These are phyloP conservation scores for Cryptocheilus praepositus DNA, from an alignment of 2,888 invertebrate genomes.

Conservation along the genomic window DNA sequence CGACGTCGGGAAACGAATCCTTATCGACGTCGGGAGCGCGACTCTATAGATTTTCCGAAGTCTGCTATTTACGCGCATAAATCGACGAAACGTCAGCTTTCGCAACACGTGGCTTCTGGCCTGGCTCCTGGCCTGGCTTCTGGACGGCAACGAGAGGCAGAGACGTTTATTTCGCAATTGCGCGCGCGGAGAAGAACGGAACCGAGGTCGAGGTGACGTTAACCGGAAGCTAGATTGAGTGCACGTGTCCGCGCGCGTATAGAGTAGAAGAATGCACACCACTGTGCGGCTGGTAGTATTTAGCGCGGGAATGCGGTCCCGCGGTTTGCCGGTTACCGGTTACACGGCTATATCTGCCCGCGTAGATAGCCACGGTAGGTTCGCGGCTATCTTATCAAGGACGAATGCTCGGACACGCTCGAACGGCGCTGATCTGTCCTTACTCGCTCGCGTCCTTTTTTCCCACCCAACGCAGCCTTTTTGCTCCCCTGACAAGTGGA, in stretches of 20 bases:
- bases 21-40: too few relatives aligned
- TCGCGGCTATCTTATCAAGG: constrained; percentile 60
- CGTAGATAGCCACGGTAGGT: constrained; percentile 30
- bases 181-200: constrained; percentile 18
- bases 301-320: constrained; percentile 60
- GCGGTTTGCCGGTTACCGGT: constrained; percentile 50
- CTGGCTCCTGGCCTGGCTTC: too few relatives aligned
- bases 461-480: too few relatives aligned
- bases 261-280: neutral
- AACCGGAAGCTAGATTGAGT: constrained; percentile 47
- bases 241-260: constrained; percentile 35
- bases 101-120: too few relatives aligned
- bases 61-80: too few relatives aligned
- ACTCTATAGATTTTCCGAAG: too few relatives aligned
- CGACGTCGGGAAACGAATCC: too few relatives aligned
- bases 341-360: constrained; percentile 32
- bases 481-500: too few relatives aligned
- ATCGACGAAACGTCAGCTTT: too few relatives aligned
- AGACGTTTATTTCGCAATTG: too few relatives aligned
- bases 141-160: too few relatives aligned
- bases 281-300: constrained; percentile 46
- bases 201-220: constrained; percentile 35
- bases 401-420: constrained; percentile 52
- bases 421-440: constrained; percentile 44
- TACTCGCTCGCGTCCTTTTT: constrained; percentile 18